Evolutionary conservation across 2,888 invertebrate genomes (phyloP).

Genomic region (Eurytoma adleriae): DNA sequence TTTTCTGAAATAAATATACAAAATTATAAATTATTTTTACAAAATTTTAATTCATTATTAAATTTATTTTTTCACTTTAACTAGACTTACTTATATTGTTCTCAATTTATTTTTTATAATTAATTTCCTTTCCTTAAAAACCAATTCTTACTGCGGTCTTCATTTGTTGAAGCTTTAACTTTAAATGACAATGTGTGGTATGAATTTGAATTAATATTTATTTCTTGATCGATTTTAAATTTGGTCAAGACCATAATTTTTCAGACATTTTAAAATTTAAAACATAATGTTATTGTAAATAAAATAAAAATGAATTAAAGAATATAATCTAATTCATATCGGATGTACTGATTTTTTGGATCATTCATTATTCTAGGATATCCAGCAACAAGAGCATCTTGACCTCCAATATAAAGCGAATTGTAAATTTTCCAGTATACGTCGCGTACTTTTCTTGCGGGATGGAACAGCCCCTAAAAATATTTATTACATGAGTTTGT

Average conservation of each 20-base stretch:
- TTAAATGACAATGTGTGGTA: no score
- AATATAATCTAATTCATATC: conserved; percentile 96
- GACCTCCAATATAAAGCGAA: conserved; percentile 98
- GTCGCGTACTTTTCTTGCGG: conserved; percentile 98
- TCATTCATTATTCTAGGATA: conserved; percentile 98
- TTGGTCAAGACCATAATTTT: conserved; percentile 40
- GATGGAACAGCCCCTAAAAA: conserved; percentile 96
- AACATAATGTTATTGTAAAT: conserved; percentile 37
- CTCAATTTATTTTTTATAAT: no score
- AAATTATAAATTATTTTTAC: no score
- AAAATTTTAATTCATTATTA: no score
- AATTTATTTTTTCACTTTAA: no score
- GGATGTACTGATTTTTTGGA: conserved; percentile 93
- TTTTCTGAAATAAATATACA: no score
- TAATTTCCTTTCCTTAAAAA: no score
- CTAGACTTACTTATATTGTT: no score
- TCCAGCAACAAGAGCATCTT: conserved; percentile 97
- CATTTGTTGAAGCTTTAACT: no score
- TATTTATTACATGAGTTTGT: background rate
- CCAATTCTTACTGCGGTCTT: no score
- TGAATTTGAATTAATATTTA: background rate
- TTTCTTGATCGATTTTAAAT: conserved; percentile 10
- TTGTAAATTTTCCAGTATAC: conserved; percentile 99
- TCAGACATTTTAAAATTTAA: conserved; percentile 49
- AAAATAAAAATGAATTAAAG: conserved; percentile 79